These are phyloP conservation scores for Deroptyus accipitrinus DNA, from an alignment of 2,113 vertebrate species.

Conservation along the genomic window DNA sequence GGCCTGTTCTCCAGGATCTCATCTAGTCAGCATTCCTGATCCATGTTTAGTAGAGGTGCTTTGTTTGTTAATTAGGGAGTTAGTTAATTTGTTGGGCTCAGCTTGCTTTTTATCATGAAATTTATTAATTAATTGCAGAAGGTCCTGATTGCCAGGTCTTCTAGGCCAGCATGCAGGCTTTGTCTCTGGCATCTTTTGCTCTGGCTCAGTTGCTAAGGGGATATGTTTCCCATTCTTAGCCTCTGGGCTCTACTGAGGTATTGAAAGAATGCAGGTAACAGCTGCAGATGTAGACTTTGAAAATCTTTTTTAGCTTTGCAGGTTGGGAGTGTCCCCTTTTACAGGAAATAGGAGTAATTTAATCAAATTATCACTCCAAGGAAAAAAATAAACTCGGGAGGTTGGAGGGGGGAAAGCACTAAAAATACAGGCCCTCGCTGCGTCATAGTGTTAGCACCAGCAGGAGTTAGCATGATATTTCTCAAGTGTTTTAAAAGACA, in stretches of 20 bases:
- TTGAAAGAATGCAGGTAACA: constrained; percentile 17
- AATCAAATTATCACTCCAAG: neutral
- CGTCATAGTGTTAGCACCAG: neutral
- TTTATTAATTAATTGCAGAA: neutral
- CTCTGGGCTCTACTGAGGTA: neutral
- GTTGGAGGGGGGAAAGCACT: neutral
- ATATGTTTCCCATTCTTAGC: neutral
- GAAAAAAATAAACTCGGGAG: neutral
- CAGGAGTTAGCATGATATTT: neutral
- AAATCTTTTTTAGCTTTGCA: neutral
- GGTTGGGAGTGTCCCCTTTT: neutral
- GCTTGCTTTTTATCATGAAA: neutral
- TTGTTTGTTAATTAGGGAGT: neutral
- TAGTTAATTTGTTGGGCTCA: neutral
- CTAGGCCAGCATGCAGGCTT: neutral
- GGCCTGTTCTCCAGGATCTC: neutral
- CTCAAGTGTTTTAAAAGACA: neutral
- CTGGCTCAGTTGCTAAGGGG: neutral
- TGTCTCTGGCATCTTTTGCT: neutral
- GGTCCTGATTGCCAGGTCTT: neutral
- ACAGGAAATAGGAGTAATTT: neutral
- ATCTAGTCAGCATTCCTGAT: neutral
- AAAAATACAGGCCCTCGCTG: neutral
- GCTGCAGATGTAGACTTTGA: neutral
- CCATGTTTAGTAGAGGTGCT: neutral